Evolutionary conservation across 2,113 vertebrate species (phyloP), one percentile per base, ranked within the genome.

Genomic region (Chitala chitala): DNA sequence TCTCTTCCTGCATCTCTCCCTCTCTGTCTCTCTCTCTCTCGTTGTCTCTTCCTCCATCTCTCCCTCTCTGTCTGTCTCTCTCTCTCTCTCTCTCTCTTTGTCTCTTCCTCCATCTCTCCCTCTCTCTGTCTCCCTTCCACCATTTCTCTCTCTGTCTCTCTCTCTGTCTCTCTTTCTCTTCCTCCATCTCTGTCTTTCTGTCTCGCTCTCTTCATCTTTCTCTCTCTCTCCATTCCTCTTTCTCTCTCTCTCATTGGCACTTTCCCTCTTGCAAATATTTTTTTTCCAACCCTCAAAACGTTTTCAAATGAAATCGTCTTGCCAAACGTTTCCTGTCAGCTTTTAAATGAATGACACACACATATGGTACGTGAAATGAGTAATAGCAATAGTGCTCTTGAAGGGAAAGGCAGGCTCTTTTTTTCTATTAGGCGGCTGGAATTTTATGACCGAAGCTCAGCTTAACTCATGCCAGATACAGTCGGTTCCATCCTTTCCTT

Each of bases 271-370:
- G n/a, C n/a, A n/a, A n/a, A n/a, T n/a, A n/a, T n/a, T 42, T 58
- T 46, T 66, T 51, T 40, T 59, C 71, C 73, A 74, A 77, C 82
- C 77, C 71, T 82, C 71, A 74, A 78, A 83, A 80, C 69, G 74
- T 84, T 78, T 82, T 82, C 73, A 78, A 78, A 80, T 87, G 74
- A 70, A 78, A 50, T 75, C 79, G 71, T 82, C 78, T 82, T 71
- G 81, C 82, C 79, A 83, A 84, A 78, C 81, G 77, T 83, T 77
- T 86, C 84, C 84, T 82, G 80, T 81, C 79, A 71, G 76, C 73
- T 69, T 54, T 73, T 75, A 84, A 87, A 89, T 72, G 82, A 76
- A 81, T 48, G 17, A 56, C 66, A 73, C 87, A 88, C 87, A 86
- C 85, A 84, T 81, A 82, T 55, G 61, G 54, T 20, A 76, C 26